Evolutionary conservation across 92 coral and sea anemone genomes (phyloP).

Genomic region (Bergia sp.): DNA sequence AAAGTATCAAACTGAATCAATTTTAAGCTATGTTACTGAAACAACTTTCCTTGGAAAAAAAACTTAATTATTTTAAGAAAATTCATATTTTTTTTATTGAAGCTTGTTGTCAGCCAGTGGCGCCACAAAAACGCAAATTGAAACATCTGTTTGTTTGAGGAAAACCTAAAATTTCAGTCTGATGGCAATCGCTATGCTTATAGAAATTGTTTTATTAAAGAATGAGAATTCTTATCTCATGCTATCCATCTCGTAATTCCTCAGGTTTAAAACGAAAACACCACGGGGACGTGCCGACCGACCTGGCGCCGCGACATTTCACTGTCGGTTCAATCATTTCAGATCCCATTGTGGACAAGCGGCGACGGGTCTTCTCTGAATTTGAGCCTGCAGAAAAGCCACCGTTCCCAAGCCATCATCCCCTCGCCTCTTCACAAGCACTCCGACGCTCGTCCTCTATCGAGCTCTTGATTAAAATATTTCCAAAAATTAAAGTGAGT

Average conservation of each 20-base stretch:
- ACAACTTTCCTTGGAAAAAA: constrained; percentile 27
- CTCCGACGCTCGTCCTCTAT: constrained; percentile 84
- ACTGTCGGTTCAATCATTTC: constrained; percentile 56
- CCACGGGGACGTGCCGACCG: constrained; percentile 53
- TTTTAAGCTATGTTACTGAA: constrained; percentile 10
- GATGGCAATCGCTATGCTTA: background rate
- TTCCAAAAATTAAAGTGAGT: constrained; percentile 95
- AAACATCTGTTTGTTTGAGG: constrained; percentile 1
- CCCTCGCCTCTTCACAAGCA: constrained; percentile 61
- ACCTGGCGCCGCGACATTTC: constrained; percentile 56
- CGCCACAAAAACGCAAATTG: constrained; percentile 8
- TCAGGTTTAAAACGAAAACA: constrained; percentile 73
- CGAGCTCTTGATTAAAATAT: constrained; percentile 89
- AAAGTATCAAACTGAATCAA: constrained; percentile 34
- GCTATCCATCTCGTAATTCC: background rate
- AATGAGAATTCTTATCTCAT: constrained; percentile 6
- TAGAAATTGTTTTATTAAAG: constrained; percentile 18
- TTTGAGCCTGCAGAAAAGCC: constrained; percentile 79
- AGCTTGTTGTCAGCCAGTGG: constrained; percentile 1
- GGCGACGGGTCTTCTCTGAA: constrained; percentile 73
- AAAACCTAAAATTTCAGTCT: background rate
- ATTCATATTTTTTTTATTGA: constrained; percentile 11
- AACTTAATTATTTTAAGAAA: constrained; percentile 19
- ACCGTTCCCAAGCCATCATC: constrained; percentile 51
- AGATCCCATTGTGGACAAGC: constrained; percentile 68